Evolutionary conservation across 2,113 vertebrate species (phyloP).

Genomic region (Edolisoma coerulescens): DNA sequence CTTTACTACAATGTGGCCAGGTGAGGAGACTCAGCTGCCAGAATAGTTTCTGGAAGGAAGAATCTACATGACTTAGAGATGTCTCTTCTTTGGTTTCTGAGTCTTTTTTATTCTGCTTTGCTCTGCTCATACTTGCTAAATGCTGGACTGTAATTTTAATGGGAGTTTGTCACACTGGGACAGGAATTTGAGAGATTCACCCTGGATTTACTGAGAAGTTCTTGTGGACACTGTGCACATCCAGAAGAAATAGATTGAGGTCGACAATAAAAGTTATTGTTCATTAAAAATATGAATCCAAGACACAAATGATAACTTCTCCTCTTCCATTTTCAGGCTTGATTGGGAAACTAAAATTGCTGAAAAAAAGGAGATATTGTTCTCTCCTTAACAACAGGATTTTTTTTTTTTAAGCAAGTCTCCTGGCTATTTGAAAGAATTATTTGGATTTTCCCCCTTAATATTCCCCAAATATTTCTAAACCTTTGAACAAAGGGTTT

Average conservation of each 20-base stretch:
- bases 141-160: neutral
- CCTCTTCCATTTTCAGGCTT: neutral
- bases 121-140: neutral
- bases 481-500: neutral
- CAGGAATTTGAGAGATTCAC: neutral
- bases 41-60: neutral
- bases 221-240: neutral
- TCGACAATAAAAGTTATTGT: neutral
- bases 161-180: neutral
- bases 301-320: neutral
- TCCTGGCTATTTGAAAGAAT: neutral
- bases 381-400: neutral
- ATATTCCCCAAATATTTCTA: neutral
- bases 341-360: neutral
- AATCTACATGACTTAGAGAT: neutral
- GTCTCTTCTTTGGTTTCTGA: neutral
- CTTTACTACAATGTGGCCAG: neutral
- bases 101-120: neutral
- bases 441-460: neutral
- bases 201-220: neutral
- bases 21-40: neutral
- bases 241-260: neutral
- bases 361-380: neutral
- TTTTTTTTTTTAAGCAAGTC: neutral
- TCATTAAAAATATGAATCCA: neutral